A percentile compares a stretch with the other conserved stretches of the same genome.
Conservation (phyloP, 2,113 vertebrate species). For the Micromys minutus region DNA sequence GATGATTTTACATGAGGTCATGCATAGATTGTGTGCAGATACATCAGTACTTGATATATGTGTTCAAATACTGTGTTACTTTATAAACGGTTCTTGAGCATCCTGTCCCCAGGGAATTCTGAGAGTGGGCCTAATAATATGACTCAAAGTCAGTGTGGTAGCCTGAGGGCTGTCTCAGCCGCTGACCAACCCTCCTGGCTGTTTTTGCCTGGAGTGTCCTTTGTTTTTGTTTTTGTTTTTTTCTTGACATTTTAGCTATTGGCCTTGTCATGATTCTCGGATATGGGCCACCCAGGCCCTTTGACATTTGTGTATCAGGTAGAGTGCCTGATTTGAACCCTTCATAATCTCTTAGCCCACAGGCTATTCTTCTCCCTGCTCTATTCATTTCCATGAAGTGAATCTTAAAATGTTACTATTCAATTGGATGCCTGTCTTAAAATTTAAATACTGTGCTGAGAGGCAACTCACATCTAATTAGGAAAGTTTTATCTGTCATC, state of each 20-base stretch:
- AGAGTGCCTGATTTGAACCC: neutral
- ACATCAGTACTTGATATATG: neutral
- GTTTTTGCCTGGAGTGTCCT: neutral
- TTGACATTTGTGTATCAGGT: neutral
- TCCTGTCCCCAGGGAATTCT: neutral
- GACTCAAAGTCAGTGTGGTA: neutral
- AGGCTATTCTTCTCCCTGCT: neutral
- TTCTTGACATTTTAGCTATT: neutral
- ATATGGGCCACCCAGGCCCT: neutral
- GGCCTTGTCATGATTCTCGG: neutral
- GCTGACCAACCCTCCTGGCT: neutral
- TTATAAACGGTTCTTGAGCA: neutral
- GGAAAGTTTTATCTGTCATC: slow-evolving; percentile 69
- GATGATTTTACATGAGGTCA: neutral
- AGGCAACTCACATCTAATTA: slow-evolving; percentile 32
- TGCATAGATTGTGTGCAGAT: neutral
- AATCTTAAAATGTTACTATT: neutral
- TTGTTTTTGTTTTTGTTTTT: no score
- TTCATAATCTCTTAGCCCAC: neutral
- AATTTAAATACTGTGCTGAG: neutral
- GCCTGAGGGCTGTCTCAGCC: neutral
- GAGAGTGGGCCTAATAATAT: no score
- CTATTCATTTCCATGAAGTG: neutral
- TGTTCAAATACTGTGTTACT: neutral
- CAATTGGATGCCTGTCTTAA: neutral